Evolutionary conservation across 2,888 invertebrate species (phyloP), one percentile per base, ranked within the genome.

Genomic region (Poecilobothrus nobilitatus): DNA sequence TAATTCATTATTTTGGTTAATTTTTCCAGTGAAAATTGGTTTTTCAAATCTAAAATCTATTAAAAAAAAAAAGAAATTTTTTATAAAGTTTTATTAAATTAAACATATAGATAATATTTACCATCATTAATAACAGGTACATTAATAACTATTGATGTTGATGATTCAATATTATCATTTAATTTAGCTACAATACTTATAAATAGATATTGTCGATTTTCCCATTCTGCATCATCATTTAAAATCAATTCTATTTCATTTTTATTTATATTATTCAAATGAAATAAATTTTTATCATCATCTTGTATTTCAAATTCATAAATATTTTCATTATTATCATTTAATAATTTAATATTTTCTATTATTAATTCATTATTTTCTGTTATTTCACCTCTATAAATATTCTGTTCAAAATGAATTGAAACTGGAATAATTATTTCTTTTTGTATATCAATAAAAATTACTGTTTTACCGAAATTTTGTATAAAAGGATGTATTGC

Each of bases 381-480:
- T 2, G 65, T 68, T n/a, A 71, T 61, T 41, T 68, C 66, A n/a
- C 41, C 69, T 8, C 67, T 68, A 41, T 65, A 67, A 18, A 41
- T 53, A 7, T 62, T 67, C 68, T 67, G 65, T 21, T 71, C 64
- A n/a, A 21, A 44, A 61, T 67, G n/a, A 0, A 53, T 15, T 15
- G n/a, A 41, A 12, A 53, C 63, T 10, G 33, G 3, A 21, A 69
- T 21, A 69, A 53, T 63, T 4, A 22, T 2, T 22, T 70, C n/a
- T 69, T 70, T 70, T 18, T 71, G 69, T 53, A 75, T 5, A 63
- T 70, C 68, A 12, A 76, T 67, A 15, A 74, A 22, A n/a, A 74
- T 71, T 12, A 70, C 70, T 53, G 73, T 70, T 20, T 34, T 65
- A 22, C 70, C 73, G 18, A 66, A n/a, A 9, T 73, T 73, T 1